Evolutionary conservation across 2,797 vertebrate genomes (phyloP).

Genomic region (Acomys russatus): DNA sequence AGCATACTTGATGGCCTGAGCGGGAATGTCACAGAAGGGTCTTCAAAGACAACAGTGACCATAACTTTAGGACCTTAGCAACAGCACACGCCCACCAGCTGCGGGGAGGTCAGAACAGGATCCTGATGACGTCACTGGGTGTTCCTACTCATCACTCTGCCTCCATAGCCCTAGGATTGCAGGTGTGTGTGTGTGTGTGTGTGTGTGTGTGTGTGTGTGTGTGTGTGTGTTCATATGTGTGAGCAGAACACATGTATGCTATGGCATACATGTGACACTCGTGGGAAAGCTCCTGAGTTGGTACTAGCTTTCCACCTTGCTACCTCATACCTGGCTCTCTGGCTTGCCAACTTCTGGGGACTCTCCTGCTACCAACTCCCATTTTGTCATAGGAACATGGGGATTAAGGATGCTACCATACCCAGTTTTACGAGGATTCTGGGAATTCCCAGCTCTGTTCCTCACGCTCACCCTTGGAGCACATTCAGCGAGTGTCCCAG

Average conservation of each 20-base stretch:
- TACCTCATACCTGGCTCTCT: fast-evolving
- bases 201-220: neutral
- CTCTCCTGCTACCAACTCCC: neutral
- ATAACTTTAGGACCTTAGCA: neutral
- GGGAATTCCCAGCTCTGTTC: neutral
- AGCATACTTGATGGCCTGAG: neutral
- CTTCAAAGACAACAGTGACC: neutral
- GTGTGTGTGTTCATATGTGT: neutral
- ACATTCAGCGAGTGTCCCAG: neutral
- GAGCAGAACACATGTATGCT: neutral
- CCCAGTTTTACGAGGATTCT: neutral
- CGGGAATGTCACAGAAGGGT: neutral
- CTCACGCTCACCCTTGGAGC: neutral
- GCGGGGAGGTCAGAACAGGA: neutral
- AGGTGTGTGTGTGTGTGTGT: neutral
- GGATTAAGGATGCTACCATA: neutral
- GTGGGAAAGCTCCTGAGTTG: neutral
- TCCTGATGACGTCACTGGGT: neutral
- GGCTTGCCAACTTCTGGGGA: neutral
- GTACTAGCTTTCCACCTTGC: neutral
- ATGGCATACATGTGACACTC: neutral
- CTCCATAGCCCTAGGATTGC: neutral
- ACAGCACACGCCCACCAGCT: neutral
- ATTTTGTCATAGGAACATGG: neutral
- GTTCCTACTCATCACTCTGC: neutral